Evolutionary conservation across 2,888 invertebrate genomes (phyloP).

Genomic region (Carterocephalus palaemon): DNA sequence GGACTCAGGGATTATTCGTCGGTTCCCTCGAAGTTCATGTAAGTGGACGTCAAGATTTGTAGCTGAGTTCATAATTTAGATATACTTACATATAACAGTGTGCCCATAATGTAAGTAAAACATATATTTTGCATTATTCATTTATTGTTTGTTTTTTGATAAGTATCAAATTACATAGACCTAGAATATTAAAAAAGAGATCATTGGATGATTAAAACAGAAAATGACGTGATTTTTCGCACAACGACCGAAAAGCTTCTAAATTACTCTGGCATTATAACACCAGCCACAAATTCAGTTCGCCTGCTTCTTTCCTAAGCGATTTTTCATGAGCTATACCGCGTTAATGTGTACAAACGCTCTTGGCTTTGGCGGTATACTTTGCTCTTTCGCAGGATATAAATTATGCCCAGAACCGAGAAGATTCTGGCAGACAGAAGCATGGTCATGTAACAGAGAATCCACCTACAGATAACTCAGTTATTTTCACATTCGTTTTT

Average conservation of each 20-base stretch:
- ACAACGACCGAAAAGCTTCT: constrained; percentile 21
- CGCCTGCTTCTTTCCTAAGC: constrained; percentile 64
- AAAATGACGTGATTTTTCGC: constrained; percentile 16
- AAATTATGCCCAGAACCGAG: constrained; percentile 68
- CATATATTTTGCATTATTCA: too few relatives aligned
- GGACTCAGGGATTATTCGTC: constrained; percentile 14
- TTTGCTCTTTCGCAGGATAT: constrained; percentile 71
- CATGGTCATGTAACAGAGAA: constrained; percentile 54
- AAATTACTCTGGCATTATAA: constrained; percentile 37
- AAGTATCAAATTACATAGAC: too few relatives aligned
- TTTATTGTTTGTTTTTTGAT: too few relatives aligned
- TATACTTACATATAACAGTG: too few relatives aligned
- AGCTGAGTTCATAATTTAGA: too few relatives aligned
- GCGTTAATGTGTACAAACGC: constrained; percentile 76
- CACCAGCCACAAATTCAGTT: constrained; percentile 46
- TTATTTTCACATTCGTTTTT: constrained; percentile 47
- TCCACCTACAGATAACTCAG: constrained; percentile 58
- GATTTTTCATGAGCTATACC: constrained; percentile 75
- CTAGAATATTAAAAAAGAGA: constrained; percentile 8
- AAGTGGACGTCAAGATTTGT: constrained; percentile 9
- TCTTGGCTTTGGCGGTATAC: constrained; percentile 66
- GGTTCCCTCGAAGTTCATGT: constrained; percentile 7
- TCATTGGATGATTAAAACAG: constrained; percentile 6
- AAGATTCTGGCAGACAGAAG: constrained; percentile 43
- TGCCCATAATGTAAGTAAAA: too few relatives aligned